Evolutionary conservation across 2,113 vertebrate genomes (phyloP).

Genomic region (Tachysurus vachellii): DNA sequence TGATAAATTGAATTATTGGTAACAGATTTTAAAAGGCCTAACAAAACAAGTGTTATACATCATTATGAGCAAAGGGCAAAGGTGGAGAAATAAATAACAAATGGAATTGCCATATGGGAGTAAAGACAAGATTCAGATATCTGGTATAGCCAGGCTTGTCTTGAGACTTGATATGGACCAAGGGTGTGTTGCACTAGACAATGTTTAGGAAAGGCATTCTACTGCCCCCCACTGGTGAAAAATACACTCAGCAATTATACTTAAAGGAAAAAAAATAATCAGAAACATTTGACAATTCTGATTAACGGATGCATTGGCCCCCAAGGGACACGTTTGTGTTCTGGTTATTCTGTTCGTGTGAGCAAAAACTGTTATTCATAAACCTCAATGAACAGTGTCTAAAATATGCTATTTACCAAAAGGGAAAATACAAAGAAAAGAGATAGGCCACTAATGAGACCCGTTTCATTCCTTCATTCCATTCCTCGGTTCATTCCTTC

Average conservation of each 20-base stretch:
- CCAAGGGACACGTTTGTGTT: not conserved
- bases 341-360: slow-evolving; percentile 17
- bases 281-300: slow-evolving; percentile 28
- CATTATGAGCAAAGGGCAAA: not conserved
- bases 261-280: slow-evolving; percentile 13
- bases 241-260: not conserved
- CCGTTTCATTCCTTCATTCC: not conserved
- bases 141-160: not conserved
- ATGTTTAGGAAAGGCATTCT: slow-evolving; percentile 2
- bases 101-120: not conserved
- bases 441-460: not conserved
- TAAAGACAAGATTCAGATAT: not conserved
- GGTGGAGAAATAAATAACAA: not conserved
- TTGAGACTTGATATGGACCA: not conserved
- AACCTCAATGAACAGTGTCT: not conserved
- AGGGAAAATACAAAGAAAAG: not conserved
- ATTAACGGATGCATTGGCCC: slow-evolving; percentile 16
- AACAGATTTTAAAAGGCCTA: slow-evolving; percentile 59
- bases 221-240: slow-evolving; percentile 49
- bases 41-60: slow-evolving; percentile 31
- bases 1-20: slow-evolving; percentile 66
- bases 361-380: slow-evolving; percentile 28
- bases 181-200: not conserved
- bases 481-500: slow-evolving; percentile 4
- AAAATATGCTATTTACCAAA: slow-evolving; percentile 19